Evolutionary conservation across 2,797 vertebrate genomes (phyloP).

Genomic region (Odontamblyopus rebecca): DNA sequence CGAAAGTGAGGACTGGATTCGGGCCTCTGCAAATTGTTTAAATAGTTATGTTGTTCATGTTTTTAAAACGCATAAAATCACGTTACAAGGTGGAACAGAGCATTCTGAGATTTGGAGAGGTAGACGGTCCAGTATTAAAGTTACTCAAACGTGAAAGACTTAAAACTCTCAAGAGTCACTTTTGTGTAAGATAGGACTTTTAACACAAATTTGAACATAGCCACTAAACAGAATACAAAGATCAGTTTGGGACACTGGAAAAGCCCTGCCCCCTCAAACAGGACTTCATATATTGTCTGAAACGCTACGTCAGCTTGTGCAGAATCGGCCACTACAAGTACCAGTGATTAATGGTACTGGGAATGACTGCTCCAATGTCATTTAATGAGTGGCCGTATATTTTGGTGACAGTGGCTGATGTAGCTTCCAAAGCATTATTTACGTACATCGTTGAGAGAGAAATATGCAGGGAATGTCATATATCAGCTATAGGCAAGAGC

Average conservation of each 20-base stretch:
- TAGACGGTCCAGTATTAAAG: too few relatives aligned
- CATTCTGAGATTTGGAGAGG: too few relatives aligned
- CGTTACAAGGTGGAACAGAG: too few relatives aligned
- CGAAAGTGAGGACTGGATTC: background rate
- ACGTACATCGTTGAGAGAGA: slow-evolving; percentile 10
- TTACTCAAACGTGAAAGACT: too few relatives aligned
- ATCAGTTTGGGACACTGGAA: slow-evolving; percentile 16
- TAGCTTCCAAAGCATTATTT: slow-evolving; percentile 23
- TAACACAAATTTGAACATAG: background rate
- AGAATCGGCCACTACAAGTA: slow-evolving; percentile 43
- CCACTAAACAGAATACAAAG: slow-evolving; percentile 3
- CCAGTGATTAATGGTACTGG: slow-evolving; percentile 61
- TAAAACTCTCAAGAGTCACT: too few relatives aligned
- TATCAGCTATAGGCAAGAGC: slow-evolving; percentile 11
- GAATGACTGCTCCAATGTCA: slow-evolving; percentile 45
- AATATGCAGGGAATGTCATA: slow-evolving; percentile 11
- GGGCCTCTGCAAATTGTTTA: background rate
- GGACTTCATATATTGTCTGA: slow-evolving; percentile 50
- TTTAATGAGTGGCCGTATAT: slow-evolving; percentile 64
- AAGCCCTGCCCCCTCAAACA: slow-evolving; percentile 33
- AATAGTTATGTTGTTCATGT: background rate
- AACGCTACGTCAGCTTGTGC: slow-evolving; percentile 58
- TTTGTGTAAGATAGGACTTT: too few relatives aligned
- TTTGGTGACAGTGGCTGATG: slow-evolving; percentile 31
- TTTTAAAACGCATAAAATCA: too few relatives aligned